A percentile compares a stretch with the other conserved stretches of the same genome.
These are phyloP conservation scores for Cheilosia vulpina DNA, from an alignment of 2,888 invertebrate species.

Conservation along the genomic window DNA sequence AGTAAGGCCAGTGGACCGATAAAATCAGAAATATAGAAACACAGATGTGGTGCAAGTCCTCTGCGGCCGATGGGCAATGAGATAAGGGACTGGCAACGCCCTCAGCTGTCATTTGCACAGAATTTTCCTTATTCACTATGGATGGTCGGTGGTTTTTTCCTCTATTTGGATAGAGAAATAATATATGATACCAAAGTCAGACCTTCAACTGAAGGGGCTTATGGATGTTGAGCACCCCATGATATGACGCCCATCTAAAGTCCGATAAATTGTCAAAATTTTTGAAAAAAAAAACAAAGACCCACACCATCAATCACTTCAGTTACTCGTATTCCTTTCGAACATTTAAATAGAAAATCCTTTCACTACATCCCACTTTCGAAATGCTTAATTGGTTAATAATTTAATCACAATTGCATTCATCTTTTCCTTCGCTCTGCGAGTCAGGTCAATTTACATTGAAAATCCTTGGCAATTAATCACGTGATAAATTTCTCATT, in stretches of 20 bases:
- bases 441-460: not conserved
- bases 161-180: not conserved
- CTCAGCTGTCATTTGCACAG: conserved; percentile 46
- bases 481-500: conserved; percentile 41
- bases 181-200: too few species aligned
- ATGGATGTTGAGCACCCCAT: too few species aligned
- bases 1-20: not conserved
- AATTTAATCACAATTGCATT: conserved; percentile 33
- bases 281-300: too few species aligned
- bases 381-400: conserved; percentile 14
- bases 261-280: too few species aligned
- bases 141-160: not conserved
- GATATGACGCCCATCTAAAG: too few species aligned
- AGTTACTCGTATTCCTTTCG: not conserved
- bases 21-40: not conserved
- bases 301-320: too few species aligned
- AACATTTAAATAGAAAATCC: not conserved
- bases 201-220: too few species aligned
- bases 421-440: conserved; percentile 12
- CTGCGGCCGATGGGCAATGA: conserved; percentile 12
- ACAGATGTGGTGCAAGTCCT: conserved; percentile 10
- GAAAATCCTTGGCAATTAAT: conserved; percentile 39
- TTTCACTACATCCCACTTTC: not conserved
- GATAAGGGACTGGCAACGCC: conserved; percentile 19
- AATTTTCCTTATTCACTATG: conserved; percentile 35